Base-by-base conservation (phyloP, 2,888 invertebrate genomes). In the Drosophila multiciliata region DNA sequence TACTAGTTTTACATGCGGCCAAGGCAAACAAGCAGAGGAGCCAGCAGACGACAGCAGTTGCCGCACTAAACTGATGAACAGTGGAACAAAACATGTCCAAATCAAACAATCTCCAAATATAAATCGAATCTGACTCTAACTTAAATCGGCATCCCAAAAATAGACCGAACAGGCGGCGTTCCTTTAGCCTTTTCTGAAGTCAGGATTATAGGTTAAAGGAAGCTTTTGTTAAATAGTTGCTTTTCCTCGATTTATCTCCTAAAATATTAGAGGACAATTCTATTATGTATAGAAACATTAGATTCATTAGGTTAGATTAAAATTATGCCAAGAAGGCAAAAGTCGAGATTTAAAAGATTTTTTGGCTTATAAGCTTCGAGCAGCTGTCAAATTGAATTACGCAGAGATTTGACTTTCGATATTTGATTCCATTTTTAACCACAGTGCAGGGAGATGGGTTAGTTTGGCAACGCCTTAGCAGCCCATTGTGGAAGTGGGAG, bases 1-100 rank as follows among this genome's bases (percentile, higher is more conserved):
- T 59, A 82, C 82, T 75, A 85, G 83, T 89, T 87, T 75, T 67
- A 74, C 82, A 74, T 82, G 75, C 75, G 78, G 58, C 77, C 61
- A 66, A 66, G 40, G 53, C 65, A 70, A 64, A 74, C 50, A 59
- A 54, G 26, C 20, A 36, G 68, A 62, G 62, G 35, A 77, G 63
- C 50, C 66, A 73, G 55, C 68, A 72, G 73, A 52, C 70, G 59
- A 69, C 53, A 59, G 36, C 57, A 38, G 38, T 26, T 45, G 59
- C 42, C n/a, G 48, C 40, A 53, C 45, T 52, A 50, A 64, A 23
- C 53, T 17, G 45, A 29, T 36, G 65, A 59, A 78, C 78, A 67
- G 78, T 78, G 64, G 59, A 11, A 12, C 55, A 60, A 49, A 49
- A 35, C 26, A 0, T 26, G 1, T 12, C 15, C 15, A 1, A 42